Conservation (phyloP, 2,797 vertebrate species). For the Gorsachius magnificus region DNA sequence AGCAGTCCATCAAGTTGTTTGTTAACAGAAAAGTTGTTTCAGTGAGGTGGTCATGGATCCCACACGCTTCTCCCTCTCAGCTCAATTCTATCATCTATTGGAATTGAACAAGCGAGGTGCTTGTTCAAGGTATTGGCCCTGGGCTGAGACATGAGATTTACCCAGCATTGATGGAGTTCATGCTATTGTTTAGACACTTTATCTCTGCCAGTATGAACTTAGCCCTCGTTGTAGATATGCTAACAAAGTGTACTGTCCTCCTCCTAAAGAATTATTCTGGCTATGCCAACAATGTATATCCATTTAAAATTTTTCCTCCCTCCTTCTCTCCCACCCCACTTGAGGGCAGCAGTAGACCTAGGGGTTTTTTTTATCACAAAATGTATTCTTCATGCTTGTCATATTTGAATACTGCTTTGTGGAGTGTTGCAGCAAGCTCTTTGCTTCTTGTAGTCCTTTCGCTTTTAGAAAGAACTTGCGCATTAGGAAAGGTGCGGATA, state of each 20-base stretch:
- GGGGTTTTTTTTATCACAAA: background rate
- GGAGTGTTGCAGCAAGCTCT: background rate
- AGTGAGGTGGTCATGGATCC: background rate
- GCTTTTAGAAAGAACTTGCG: background rate
- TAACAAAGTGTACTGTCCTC: background rate
- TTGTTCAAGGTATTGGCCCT: background rate
- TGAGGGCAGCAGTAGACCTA: background rate
- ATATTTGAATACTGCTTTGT: background rate
- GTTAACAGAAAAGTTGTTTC: slow-evolving; percentile 7
- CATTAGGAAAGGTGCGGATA: background rate
- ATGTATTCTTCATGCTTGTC: background rate
- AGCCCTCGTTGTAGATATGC: background rate
- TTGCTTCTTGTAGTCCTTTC: background rate
- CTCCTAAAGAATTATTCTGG: background rate
- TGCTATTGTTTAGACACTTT: background rate
- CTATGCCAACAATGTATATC: background rate
- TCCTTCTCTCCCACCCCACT: background rate
- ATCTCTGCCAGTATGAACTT: background rate
- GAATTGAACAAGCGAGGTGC: background rate
- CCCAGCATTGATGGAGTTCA: background rate
- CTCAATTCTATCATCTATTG: background rate
- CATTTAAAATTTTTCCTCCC: background rate
- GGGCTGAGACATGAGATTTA: background rate
- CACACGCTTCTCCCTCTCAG: background rate
- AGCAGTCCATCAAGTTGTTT: background rate